Evolutionary conservation across 2,113 vertebrate species (phyloP).

Genomic region (Gallinago media): DNA sequence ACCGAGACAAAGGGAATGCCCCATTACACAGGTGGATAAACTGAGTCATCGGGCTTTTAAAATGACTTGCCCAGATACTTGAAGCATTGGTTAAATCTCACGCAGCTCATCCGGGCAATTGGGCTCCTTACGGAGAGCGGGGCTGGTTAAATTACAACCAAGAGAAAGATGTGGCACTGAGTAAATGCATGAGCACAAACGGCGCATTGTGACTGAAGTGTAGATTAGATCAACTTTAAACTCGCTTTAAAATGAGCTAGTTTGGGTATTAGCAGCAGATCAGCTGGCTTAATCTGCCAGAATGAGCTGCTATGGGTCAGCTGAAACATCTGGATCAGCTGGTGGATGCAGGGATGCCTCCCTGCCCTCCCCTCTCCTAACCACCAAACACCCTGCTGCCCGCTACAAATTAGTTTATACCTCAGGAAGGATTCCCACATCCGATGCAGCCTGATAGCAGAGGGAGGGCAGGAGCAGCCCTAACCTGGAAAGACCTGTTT

Average conservation of each 20-base stretch:
- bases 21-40: constrained; percentile 59
- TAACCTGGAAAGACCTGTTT: constrained; percentile 55
- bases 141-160: not conserved
- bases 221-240: constrained; percentile 5
- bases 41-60: constrained; percentile 44
- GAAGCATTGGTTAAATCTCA: constrained; percentile 24
- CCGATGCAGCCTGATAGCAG: constrained; percentile 25
- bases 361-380: not conserved
- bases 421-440: not conserved
- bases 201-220: not conserved
- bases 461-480: constrained; percentile 45
- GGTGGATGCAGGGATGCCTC: not conserved
- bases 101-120: not conserved
- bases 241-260: not conserved
- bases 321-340: not conserved
- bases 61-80: constrained; percentile 39
- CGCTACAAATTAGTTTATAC: constrained; percentile 60
- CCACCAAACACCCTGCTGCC: constrained; percentile 27
- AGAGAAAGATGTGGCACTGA: not conserved
- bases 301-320: rapidly evolving
- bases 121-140: not conserved
- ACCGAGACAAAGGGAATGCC: constrained; percentile 44
- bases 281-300: not conserved
- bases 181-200: not conserved
- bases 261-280: not conserved